Base-by-base conservation (phyloP, 2,888 invertebrate species). In the Eupeodes latifasciatus region DNA sequence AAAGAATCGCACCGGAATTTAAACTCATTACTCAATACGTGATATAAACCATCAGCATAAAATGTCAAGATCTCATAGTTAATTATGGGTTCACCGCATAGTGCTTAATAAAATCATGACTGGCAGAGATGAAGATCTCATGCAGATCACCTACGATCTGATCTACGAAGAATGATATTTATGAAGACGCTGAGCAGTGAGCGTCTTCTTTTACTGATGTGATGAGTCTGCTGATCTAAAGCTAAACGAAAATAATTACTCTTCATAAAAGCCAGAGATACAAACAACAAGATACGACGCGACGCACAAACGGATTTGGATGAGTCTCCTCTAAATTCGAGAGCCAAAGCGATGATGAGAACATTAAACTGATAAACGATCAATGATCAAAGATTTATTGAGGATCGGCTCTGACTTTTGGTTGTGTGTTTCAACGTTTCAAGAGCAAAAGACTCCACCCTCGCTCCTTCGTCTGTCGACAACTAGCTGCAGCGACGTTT, bases 11-110 rank as follows among this genome's bases (percentile, higher is more conserved):
- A 10, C 12, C 69, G 57, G 78, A 86, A 83, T 49, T 66, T 76
- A 64, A 82, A 44, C 59, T 59, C 76, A 80, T 80, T 79, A 79
- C 64, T 66, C 40, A 40, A 11, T 14, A 6, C 44, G 62, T 66
- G 84, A 84, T 81, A 55, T 72, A 81, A 34, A 61, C 19, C 77
- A 81, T 84, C 75, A 81, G 77, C 85, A 84, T 71, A 44, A 88
- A 81, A 85, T 78, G 85, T 88, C 88, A 88, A 81, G 84, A 75
- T 66, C 75, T 81, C 64, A 81, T 55, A 69, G 72, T 84, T 87
- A 72, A 87, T 84, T 80, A 74, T 75, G 66, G 72, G n/a, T 79
- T 69, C 71, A 64, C 47, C 75, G 71, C 34, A 3, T 27, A 27
- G 27, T 66, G 59, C 66, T 53, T 59, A 64, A 75, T 61, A 75